A percentile compares a stretch with the other conserved stretches of the same genome.
phyloP scores from a whole-genome alignment of 2,888 invertebrate genomes.

The Globia sparganii region DNA sequence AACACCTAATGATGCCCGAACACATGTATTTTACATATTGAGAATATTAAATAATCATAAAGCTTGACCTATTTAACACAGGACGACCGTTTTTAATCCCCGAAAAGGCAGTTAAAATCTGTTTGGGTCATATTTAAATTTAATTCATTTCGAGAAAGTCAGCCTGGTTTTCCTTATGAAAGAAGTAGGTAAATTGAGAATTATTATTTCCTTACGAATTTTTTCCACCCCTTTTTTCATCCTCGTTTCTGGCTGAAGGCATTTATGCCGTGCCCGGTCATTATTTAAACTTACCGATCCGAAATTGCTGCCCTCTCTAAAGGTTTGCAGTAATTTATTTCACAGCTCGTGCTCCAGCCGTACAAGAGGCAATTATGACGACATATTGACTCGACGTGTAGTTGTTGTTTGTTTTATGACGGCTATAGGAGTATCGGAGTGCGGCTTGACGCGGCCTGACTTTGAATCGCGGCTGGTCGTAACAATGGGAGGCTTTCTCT shows the following conservation, averaged over 20 bases:
- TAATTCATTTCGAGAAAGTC: constrained; percentile 68
- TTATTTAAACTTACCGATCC: constrained; percentile 77
- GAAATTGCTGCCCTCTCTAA: constrained; percentile 72
- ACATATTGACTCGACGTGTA: constrained; percentile 81
- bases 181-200: constrained; percentile 67
- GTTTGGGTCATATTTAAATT: constrained; percentile 72
- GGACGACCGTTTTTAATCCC: constrained; percentile 66
- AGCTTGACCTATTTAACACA: constrained; percentile 58
- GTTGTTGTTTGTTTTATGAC: constrained; percentile 79
- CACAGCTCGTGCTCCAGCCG: constrained; percentile 69
- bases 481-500: constrained; percentile 73
- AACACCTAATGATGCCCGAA: constrained; percentile 37
- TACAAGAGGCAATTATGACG: constrained; percentile 83
- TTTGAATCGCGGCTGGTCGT: constrained; percentile 59
- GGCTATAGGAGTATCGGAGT: constrained; percentile 72
- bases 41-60: constrained; percentile 22
- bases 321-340: constrained; percentile 76
- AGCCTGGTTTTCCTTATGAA: constrained; percentile 70
- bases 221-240: constrained; percentile 58
- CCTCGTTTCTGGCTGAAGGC: constrained; percentile 62
- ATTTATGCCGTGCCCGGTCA: constrained; percentile 67
- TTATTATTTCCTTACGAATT: constrained; percentile 70
- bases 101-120: constrained; percentile 72
- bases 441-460: constrained; percentile 69
- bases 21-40: background rate